Evolutionary conservation across 2,888 invertebrate species (phyloP), one percentile per base, ranked within the genome.

Genomic region (Sarcophaga caerulescens): DNA sequence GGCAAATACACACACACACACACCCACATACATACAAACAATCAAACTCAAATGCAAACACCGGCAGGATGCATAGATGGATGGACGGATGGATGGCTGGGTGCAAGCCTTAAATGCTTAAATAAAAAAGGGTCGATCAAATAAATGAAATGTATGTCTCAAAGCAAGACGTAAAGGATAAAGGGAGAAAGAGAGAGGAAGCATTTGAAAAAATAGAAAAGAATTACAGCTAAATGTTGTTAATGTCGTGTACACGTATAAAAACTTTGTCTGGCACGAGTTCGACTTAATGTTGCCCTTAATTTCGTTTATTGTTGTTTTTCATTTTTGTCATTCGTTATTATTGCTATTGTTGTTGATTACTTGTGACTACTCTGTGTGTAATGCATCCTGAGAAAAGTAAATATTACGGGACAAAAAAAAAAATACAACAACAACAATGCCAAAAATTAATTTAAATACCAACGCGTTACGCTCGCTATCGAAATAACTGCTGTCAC

Each of bases 321-420:
- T 45, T 12, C n/a, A n/a, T 66, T 25, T 62, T 65, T 69, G 25
- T 74, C 52, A 68, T 62, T 68, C 68, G n/a, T 57, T 69, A 44
- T 81, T 76, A 63, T 82, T 82, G 65, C 19, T 71, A 47, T 73
- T 65, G 47, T 66, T 52, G 47, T 62, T 52, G 19, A 62, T 68
- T 14, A 73, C 74, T 52, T 74, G 47, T 57, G 14, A 44, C 21
- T 68, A n/a, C 19, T 47, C n/a, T 2, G 21, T 83, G 73, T 65
- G 17, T 62, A 60, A 75, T 86, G 81, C 85, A 85, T 83, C 81
- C 83, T 88, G 87, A 80, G 87, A 87, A 86, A 88, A 78, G 81
- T 87, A 88, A 87, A 87, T 76, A 87, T 52, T 11, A 14, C 14
- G 2, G 47, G 3, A 47, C 10, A 66, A 47, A 75, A 65, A 19